phyloP scores from a whole-genome alignment of 2,113 vertebrate genomes.

The Hippocampus abdominalis region DNA sequence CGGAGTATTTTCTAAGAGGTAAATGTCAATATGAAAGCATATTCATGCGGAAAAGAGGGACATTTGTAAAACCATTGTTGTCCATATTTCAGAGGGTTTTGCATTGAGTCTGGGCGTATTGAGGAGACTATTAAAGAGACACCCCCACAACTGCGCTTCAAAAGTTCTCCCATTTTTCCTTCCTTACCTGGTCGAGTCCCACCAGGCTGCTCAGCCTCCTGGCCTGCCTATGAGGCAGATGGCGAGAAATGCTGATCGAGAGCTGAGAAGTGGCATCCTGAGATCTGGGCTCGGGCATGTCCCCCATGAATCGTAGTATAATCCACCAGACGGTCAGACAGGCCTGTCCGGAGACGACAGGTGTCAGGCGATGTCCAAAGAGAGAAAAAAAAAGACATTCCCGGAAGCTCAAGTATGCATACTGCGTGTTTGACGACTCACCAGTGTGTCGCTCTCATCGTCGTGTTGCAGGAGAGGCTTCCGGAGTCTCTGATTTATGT shows the following conservation, averaged over 20 bases:
- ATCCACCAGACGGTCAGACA: constrained; percentile 82
- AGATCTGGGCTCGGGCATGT: constrained; percentile 79
- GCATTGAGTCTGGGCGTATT: neutral
- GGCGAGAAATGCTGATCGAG: constrained; percentile 20
- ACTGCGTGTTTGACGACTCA: constrained; percentile 42
- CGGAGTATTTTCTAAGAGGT: constrained; percentile 61
- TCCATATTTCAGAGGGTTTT: neutral
- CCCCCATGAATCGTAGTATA: constrained; percentile 92
- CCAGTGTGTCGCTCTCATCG: constrained; percentile 79
- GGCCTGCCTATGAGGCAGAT: constrained; percentile 26
- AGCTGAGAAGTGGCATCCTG: constrained; percentile 27
- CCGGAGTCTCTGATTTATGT: constrained; percentile 73
- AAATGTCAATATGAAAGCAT: neutral
- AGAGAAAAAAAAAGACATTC: neutral
- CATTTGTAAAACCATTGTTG: no score
- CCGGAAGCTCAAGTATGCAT: neutral
- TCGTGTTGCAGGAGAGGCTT: constrained; percentile 86
- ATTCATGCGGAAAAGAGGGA: neutral
- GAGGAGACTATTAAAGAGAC: no score
- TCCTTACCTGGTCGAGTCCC: constrained; percentile 71
- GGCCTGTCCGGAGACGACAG: constrained; percentile 65
- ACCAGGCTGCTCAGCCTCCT: constrained; percentile 70
- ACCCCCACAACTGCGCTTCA: no score
- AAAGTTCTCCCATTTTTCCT: neutral
- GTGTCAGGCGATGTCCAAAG: neutral